Evolutionary conservation across 2,797 vertebrate genomes (phyloP).

Genomic region (Cyprinodon diabolis): DNA sequence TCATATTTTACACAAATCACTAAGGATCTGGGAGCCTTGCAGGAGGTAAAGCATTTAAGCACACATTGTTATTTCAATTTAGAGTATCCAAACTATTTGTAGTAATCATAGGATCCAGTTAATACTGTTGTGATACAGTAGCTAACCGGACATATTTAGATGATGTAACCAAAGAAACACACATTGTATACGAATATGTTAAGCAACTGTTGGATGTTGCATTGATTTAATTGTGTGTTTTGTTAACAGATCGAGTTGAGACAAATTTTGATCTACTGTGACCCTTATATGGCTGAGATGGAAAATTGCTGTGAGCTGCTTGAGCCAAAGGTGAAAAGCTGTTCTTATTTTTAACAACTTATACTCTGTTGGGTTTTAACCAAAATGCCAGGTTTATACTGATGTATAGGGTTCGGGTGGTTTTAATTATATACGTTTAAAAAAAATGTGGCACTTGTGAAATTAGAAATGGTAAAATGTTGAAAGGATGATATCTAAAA

Average conservation of each 20-base stretch:
- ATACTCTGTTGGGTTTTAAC: neutral
- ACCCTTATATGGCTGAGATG: constrained; percentile 84
- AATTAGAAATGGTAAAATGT: neutral
- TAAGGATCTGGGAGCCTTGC: constrained; percentile 8
- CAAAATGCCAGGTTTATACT: neutral
- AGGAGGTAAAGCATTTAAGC: constrained; percentile 2
- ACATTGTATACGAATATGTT: constrained; percentile 9
- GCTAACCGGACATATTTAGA: constrained; percentile 9
- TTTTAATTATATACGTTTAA: neutral
- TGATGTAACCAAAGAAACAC: constrained; percentile 3
- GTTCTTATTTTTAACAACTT: neutral
- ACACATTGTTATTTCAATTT: neutral
- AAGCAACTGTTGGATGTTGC: neutral
- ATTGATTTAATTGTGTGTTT: constrained; percentile 49
- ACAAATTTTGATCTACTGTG: constrained; percentile 89
- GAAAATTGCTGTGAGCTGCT: constrained; percentile 90
- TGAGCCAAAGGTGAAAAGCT: constrained; percentile 83
- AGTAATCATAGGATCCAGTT: neutral
- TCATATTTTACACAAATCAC: constrained; percentile 19
- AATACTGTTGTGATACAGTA: constrained; percentile 6
- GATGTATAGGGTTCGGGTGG: neutral
- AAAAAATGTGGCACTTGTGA: neutral
- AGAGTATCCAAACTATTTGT: constrained; percentile 2
- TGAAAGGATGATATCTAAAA: neutral
- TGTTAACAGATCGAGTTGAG: constrained; percentile 92